Base-by-base conservation (phyloP, 2,113 vertebrate species). In the Dasyornis broadbenti region DNA sequence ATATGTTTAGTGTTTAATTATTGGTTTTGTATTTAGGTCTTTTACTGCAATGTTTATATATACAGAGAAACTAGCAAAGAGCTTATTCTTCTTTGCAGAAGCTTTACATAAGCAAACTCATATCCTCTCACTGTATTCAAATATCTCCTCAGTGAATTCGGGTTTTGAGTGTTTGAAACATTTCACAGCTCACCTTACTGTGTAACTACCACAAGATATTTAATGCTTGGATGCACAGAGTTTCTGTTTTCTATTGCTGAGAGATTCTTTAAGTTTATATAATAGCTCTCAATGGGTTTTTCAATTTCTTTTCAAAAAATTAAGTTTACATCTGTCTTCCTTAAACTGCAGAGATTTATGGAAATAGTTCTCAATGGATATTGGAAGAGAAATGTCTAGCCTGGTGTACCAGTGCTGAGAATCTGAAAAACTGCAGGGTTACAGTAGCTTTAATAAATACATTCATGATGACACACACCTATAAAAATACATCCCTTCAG, bases 101-200 rank as follows among this genome's bases (percentile, higher is more conserved):
- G 30, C 59, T 81, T 22, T 78, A 93, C 19, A 56, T 89, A 95
- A 91, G 72, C 80, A 96, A 77, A 92, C 45, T 88, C 83, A 63
- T 42, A 49, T 92, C 44, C 61, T 89, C 45, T 64, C 47, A 66
- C 33, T 54, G 20, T 53, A 87, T 94, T 76, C 65, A 95, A 60
- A 33, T 82, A 42, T 50, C n/a, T 89, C 68, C 81, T 87, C 35
- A 65, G 68, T 76, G 33, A 91, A 40, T 84, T 77, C 22, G 15
- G 20, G 87, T 94, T 87, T 66, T 79, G 16, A 70, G 52, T 53
- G 59, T 54, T 37, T n/a, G 78, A 89, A 86, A 72, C 27, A 33
- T 64, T 89, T 47, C 64, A 52, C 76, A 83, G 61, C 27, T 75
- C 47, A 50, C 9, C 22, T 64, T 47, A 31, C 35, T 72, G 8